Evolutionary conservation across 2,888 invertebrate species (phyloP), one percentile per base, ranked within the genome.

Genomic region (Syritta pipiens): DNA sequence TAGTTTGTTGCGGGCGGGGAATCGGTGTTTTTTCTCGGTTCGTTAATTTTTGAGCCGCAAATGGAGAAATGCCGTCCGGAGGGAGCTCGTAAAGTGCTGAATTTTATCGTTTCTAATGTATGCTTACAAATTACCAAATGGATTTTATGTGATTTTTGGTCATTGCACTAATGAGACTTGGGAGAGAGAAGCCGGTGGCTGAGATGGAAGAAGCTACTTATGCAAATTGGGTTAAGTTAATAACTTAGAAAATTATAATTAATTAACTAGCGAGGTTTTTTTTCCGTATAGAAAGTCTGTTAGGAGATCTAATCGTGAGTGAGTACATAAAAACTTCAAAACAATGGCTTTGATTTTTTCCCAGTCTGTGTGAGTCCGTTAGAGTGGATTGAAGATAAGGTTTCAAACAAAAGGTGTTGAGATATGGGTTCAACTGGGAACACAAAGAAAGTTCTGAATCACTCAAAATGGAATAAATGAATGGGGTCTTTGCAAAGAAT

Each of bases 131-230:
- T 72, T 65, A 65, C 77, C 32, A 46, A 71, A 77, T 72, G 59
- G 77, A 35, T 65, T 72, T 72, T 65, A 77, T 77, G 71, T 72
- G 65, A 72, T 72, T 65, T 72, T 72, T 60, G 48, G 59, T 40
- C 69, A 60, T 69, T 69, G 32, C 48, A 65, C 53, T 46, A 65
- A 60, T 44, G 30, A 65, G 22, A 20, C 48, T 14, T 32, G 28
- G 10, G 7, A 26, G 10, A 37, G 17, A 14, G 35, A 32, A 32
- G n/a, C n/a, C n/a, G n/a, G n/a, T n/a, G n/a, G n/a, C n/a, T n/a
- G n/a, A n/a, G n/a, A n/a, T n/a, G n/a, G n/a, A n/a, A n/a, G n/a
- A n/a, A n/a, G n/a, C n/a, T n/a, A 32, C 42, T 53, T 77, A 77
- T 77, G 72, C 53, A 72, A 77, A 77, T 77, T 32, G 17, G 17